Evolutionary conservation across 2,888 invertebrate species (phyloP).

Genomic region (Agrotis exclamationis): DNA sequence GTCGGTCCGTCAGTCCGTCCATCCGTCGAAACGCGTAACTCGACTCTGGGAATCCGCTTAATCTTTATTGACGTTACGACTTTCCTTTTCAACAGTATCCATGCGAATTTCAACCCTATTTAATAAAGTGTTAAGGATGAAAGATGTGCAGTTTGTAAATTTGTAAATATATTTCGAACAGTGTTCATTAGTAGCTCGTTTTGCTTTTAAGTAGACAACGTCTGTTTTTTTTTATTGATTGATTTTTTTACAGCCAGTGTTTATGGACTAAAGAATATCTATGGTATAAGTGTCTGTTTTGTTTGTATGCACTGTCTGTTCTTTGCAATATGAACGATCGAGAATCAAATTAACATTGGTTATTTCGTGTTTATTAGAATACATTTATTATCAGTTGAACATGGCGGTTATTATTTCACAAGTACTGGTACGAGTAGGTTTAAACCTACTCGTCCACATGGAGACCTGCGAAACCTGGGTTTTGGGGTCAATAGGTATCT

Average conservation of each 20-base stretch:
- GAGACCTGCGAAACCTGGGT: too few relatives aligned
- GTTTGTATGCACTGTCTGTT: conserved; percentile 18
- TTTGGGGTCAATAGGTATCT: too few relatives aligned
- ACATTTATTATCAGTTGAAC: neutral
- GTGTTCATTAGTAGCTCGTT: conserved; percentile 82
- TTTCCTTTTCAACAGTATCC: conserved; percentile 48
- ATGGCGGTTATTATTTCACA: neutral
- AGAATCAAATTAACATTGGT: neutral
- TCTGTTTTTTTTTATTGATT: conserved; percentile 69
- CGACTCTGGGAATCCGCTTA: conserved; percentile 78
- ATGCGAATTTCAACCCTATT: conserved; percentile 47
- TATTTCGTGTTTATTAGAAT: neutral
- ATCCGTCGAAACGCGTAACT: conserved; percentile 73
- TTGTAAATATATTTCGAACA: conserved; percentile 62
- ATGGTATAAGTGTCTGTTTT: conserved; percentile 17
- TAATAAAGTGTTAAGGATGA: neutral
- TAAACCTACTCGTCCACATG: too few relatives aligned
- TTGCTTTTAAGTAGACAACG: conserved; percentile 80
- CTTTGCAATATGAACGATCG: conserved; percentile 17
- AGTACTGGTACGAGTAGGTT: neutral
- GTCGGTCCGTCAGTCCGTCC: conserved; percentile 76
- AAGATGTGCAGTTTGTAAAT: conserved; percentile 14
- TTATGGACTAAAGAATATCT: conserved; percentile 54
- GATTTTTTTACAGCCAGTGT: conserved; percentile 57
- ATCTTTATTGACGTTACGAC: conserved; percentile 80